Evolutionary conservation across 2,797 vertebrate species (phyloP).

Genomic region (Austrolebias charrua): DNA sequence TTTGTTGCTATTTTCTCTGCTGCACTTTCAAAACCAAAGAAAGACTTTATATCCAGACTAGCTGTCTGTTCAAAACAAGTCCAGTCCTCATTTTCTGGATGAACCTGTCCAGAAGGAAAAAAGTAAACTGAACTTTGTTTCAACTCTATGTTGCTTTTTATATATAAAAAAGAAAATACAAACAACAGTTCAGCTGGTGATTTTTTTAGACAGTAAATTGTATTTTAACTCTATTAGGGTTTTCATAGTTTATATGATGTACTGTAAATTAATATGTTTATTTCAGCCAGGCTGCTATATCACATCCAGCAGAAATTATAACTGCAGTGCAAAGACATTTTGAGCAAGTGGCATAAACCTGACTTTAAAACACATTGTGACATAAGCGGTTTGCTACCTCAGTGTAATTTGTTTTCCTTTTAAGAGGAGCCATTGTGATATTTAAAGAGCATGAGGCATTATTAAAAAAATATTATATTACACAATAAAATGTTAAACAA

Average conservation of each 20-base stretch:
- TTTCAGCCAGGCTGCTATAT: not conserved
- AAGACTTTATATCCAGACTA: constrained; percentile 94
- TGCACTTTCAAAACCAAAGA: constrained; percentile 95
- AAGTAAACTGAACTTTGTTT: not conserved
- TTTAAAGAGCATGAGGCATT: not conserved
- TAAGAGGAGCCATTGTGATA: not conserved
- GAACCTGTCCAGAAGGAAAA: constrained; percentile 79
- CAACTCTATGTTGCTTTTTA: not conserved
- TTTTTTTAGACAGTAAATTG: not conserved
- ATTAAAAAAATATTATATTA: not conserved
- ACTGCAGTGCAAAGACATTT: not conserved
- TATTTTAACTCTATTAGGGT: not conserved
- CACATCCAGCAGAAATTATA: not conserved
- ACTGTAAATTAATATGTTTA: not conserved
- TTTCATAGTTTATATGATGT: not conserved
- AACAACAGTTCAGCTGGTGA: no score
- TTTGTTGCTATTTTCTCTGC: constrained; percentile 98
- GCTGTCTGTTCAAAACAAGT: constrained; percentile 96
- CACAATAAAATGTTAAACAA: not conserved
- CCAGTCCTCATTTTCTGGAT: constrained; percentile 96
- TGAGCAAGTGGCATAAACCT: no score
- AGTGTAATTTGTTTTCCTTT: not conserved
- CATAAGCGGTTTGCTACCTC: constrained; percentile 7
- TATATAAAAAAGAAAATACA: no score
- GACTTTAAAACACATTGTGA: constrained; percentile 7